These are phyloP conservation scores for Blastobasis adustella DNA, from an alignment of 2,888 invertebrate species.

Conservation along the genomic window DNA sequence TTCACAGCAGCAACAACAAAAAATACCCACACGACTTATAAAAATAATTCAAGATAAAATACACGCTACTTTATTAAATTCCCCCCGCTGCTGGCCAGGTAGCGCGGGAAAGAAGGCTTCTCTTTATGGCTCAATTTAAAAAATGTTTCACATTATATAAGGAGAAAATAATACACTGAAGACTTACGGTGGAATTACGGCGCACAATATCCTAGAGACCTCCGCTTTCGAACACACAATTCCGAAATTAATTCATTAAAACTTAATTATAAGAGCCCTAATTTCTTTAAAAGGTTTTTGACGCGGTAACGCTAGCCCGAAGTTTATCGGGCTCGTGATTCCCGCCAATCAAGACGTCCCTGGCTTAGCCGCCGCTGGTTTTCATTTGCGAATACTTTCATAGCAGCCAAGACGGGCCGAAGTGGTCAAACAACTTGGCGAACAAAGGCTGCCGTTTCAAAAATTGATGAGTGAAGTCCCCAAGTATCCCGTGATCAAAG, in stretches of 20 bases:
- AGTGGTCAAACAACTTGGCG: conserved; percentile 39
- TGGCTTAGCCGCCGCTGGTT: conserved; percentile 33
- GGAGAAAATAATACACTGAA: conserved; percentile 48
- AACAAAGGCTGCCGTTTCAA: conserved; percentile 41
- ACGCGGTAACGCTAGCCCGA: conserved; percentile 26
- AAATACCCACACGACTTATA: conserved; percentile 21
- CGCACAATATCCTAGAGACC: conserved; percentile 28
- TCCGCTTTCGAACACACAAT: conserved; percentile 13
- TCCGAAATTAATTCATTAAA: conserved; percentile 14
- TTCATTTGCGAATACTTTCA: conserved; percentile 34
- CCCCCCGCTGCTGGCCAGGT: conserved; percentile 43
- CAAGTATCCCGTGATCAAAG: conserved; percentile 57
- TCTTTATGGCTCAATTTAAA: conserved; percentile 63
- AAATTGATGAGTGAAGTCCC: conserved; percentile 44
- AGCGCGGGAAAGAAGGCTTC: conserved; percentile 34
- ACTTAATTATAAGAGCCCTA: conserved; percentile 8
- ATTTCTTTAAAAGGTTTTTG: conserved; percentile 34
- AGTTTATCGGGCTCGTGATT: conserved; percentile 30
- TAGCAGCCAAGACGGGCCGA: conserved; percentile 33
- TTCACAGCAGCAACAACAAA: neutral
- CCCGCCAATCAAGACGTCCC: conserved; percentile 29
- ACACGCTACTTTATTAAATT: conserved; percentile 65
- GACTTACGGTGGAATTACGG: conserved; percentile 41
- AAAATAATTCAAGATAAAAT: conserved; percentile 55
- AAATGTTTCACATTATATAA: conserved; percentile 56